These are phyloP conservation scores for rabbit (Oryctolagus cuniculus) DNA, from an alignment of 2,113 vertebrate genomes.

Conservation along the genomic window DNA sequence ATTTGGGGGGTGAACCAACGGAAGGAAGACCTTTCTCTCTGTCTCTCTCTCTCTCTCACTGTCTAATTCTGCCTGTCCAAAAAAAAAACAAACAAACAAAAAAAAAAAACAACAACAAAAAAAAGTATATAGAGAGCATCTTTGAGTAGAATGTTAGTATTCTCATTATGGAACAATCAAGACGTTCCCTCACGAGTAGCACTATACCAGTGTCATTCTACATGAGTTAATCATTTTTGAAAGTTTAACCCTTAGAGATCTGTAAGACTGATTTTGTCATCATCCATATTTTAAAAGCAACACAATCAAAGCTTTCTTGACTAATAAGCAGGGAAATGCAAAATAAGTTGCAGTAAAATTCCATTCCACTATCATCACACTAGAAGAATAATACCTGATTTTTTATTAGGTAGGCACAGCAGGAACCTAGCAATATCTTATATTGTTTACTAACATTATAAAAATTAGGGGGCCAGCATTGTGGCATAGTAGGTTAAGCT, in stretches of 20 bases:
- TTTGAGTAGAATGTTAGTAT: neutral
- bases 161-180: neutral
- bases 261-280: neutral
- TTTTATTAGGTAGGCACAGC: neutral
- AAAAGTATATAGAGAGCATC: neutral
- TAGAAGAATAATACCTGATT: neutral
- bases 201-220: neutral
- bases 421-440: neutral
- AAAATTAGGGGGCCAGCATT: neutral
- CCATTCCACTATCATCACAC: neutral
- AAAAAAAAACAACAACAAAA: too few relatives aligned
- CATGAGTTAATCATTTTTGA: neutral
- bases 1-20: too few relatives aligned
- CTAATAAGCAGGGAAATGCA: neutral
- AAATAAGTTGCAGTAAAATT: conserved; percentile 14
- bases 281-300: neutral
- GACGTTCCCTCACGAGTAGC: neutral
- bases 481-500: too few relatives aligned
- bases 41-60: too few relatives aligned
- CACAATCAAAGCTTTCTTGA: neutral
- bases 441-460: neutral
- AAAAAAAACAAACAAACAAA: too few relatives aligned
- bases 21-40: too few relatives aligned
- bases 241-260: neutral
- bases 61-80: too few relatives aligned